Conservation (phyloP, 2,888 invertebrate species). For the Temnothorax unifasciatus region DNA sequence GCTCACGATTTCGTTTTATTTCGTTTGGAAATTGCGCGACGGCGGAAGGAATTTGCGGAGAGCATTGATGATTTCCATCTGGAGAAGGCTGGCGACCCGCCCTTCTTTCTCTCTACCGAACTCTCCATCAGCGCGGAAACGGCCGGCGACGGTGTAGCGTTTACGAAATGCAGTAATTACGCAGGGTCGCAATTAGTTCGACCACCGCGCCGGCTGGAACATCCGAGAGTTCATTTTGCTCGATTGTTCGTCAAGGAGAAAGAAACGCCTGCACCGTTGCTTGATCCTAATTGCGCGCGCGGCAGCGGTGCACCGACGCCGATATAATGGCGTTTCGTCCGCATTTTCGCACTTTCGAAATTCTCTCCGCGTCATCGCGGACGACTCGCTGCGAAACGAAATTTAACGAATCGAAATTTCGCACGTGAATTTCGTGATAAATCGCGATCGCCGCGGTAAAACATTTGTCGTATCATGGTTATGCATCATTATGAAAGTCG, state of each 20-base stretch:
- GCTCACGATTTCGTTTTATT: conserved; percentile 24
- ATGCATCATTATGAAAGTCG: conserved; percentile 14
- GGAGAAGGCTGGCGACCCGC: conserved; percentile 31
- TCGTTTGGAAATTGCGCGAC: conserved; percentile 46
- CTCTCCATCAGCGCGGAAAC: conserved; percentile 31
- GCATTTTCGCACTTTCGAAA: conserved; percentile 17
- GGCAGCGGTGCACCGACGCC: background rate
- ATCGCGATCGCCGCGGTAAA: background rate
- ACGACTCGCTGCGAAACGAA: conserved; percentile 15
- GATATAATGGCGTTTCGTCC: conserved; percentile 28
- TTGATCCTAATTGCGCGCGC: conserved; percentile 57
- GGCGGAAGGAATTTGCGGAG: background rate
- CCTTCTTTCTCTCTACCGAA: conserved; percentile 14
- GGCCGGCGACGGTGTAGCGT: conserved; percentile 10
- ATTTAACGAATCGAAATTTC: conserved; percentile 19
- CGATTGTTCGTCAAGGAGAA: conserved; percentile 52
- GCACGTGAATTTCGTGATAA: background rate
- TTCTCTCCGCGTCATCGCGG: background rate
- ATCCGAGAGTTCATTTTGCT: conserved; percentile 45
- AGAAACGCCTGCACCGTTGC: conserved; percentile 34
- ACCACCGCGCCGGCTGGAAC: conserved; percentile 28
- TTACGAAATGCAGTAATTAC: conserved; percentile 64
- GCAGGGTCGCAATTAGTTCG: conserved; percentile 64
- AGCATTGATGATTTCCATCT: conserved; percentile 59
- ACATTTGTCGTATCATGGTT: background rate